Evolutionary conservation across 2,113 vertebrate genomes (phyloP).

Genomic region (Dasyurus viverrinus): DNA sequence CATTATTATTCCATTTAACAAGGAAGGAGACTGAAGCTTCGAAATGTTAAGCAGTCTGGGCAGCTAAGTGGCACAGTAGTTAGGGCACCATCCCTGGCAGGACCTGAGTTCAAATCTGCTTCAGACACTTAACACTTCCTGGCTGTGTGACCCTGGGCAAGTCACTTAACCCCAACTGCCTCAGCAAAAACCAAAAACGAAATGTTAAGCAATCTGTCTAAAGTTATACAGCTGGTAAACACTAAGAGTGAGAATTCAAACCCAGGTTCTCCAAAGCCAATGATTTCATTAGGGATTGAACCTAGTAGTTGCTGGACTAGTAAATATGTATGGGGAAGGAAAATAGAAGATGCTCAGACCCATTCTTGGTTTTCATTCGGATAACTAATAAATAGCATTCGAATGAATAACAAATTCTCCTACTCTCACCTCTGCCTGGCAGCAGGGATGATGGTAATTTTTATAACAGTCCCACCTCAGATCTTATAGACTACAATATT

Average conservation of each 20-base stretch:
- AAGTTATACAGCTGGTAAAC: background rate
- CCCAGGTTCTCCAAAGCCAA: background rate
- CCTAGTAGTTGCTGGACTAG: background rate
- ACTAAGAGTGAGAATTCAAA: background rate
- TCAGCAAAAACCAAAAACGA: too few species aligned
- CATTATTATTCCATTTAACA: background rate
- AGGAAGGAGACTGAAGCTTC: background rate
- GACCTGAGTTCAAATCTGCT: too few species aligned
- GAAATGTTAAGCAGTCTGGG: background rate
- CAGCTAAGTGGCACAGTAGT: too few species aligned
- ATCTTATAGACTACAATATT: background rate
- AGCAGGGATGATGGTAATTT: background rate
- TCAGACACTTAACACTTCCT: too few species aligned
- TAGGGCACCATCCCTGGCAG: too few species aligned
- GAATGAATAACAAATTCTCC: background rate
- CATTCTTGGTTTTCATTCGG: background rate
- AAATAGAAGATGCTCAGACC: background rate
- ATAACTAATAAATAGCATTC: background rate
- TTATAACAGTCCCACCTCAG: background rate
- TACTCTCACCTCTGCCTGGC: background rate
- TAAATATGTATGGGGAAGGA: background rate
- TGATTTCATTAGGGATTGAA: background rate
- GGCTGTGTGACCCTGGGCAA: too few species aligned
- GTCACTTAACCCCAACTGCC: too few species aligned
- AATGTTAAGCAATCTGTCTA: background rate